Conservation (phyloP, 2,797 vertebrate species). For the Enteromius thamalakanensis region DNA sequence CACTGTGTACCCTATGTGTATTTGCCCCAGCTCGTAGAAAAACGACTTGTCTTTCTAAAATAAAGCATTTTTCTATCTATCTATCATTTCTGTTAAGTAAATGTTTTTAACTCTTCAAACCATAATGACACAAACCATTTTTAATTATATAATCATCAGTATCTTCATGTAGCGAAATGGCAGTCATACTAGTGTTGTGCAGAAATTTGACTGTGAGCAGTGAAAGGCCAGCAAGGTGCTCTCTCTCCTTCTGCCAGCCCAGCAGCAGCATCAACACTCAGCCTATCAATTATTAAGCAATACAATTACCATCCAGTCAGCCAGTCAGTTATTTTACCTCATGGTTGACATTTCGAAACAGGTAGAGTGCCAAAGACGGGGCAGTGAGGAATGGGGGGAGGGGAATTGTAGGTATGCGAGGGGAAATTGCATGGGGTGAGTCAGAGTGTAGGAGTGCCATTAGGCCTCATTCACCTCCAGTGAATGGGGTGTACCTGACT, state of each 20-base stretch:
- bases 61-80: too few species aligned
- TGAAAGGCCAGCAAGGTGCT: constrained; percentile 41
- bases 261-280: constrained; percentile 55
- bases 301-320: constrained; percentile 67
- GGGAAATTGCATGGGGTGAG: constrained; percentile 58
- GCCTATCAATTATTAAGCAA: constrained; percentile 66
- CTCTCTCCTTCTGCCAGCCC: constrained; percentile 23
- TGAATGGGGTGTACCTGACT: constrained; percentile 46
- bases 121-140: neutral
- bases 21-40: neutral
- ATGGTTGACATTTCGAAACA: constrained; percentile 65
- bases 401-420: constrained; percentile 41
- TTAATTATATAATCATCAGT: neutral
- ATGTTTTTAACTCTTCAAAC: neutral
- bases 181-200: neutral
- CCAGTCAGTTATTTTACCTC: constrained; percentile 64
- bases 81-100: neutral
- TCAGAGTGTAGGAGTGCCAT: constrained; percentile 48
- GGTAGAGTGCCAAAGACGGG: constrained; percentile 56
- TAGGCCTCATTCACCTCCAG: constrained; percentile 48
- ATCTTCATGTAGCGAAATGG: neutral
- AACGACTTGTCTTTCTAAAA: neutral
- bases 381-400: constrained; percentile 28
- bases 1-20: neutral
- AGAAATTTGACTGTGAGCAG: constrained; percentile 16